Conservation (phyloP, 2,888 invertebrate genomes). For the Epinotia brunnichana region DNA sequence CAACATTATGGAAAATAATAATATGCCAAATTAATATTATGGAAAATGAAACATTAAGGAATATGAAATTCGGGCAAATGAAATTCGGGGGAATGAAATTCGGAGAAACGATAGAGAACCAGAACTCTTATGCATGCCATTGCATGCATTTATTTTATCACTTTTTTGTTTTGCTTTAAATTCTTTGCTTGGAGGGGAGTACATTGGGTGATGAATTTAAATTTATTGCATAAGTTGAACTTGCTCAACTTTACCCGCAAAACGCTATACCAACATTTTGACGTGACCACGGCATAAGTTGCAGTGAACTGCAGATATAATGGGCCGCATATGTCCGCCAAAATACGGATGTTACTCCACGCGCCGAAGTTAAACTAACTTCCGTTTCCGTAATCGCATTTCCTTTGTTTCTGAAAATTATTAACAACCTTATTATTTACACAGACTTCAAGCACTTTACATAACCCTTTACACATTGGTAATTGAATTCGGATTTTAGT, state of each 20-base stretch:
- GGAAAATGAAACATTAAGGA: no score
- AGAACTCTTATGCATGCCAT: no score
- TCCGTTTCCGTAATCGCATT: constrained; percentile 76
- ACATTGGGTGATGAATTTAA: neutral
- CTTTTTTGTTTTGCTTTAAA: no score
- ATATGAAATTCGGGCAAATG: no score
- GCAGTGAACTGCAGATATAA: constrained; percentile 45
- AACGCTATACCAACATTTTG: constrained; percentile 4
- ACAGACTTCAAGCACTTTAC: constrained; percentile 38
- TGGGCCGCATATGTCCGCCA: constrained; percentile 50
- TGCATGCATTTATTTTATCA: no score
- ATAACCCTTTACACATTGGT: neutral
- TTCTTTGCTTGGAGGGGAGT: no score
- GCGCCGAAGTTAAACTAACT: constrained; percentile 73
- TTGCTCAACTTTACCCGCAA: neutral
- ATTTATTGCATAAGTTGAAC: neutral
- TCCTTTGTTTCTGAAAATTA: constrained; percentile 71
- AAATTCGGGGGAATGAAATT: no score
- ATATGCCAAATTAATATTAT: no score
- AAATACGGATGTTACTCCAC: constrained; percentile 62
- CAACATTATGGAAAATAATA: no score
- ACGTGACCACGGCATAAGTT: constrained; percentile 15
- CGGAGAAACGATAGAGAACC: no score
- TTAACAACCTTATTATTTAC: constrained; percentile 56
- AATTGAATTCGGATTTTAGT: no score